These are phyloP conservation scores for Catalaphyllia jardinei DNA, from an alignment of 64 coral and sea anemone species.

Conservation along the genomic window DNA sequence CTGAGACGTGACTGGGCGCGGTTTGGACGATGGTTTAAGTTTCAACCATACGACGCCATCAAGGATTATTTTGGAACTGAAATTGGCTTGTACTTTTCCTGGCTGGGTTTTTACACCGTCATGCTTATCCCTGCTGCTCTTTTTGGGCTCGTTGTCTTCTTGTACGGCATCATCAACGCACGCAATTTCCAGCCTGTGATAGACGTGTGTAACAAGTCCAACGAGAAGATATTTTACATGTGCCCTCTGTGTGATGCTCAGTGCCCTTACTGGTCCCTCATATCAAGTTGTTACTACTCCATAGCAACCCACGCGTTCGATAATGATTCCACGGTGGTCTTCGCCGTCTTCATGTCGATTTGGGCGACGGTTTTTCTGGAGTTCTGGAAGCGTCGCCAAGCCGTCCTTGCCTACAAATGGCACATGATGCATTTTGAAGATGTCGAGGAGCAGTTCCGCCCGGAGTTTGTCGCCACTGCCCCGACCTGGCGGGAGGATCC, in stretches of 20 bases:
- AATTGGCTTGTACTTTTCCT: constrained; percentile 94
- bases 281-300: constrained; percentile 66
- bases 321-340: constrained; percentile 83
- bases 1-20: constrained; percentile 86
- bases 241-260: constrained; percentile 92
- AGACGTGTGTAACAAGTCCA: constrained; percentile 87
- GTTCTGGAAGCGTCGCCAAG: constrained; percentile 96
- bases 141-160: constrained; percentile 83
- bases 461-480: constrained; percentile 77
- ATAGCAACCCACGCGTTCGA: constrained; percentile 77
- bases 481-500: constrained; percentile 68
- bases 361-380: constrained; percentile 98
- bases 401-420: constrained; percentile 92
- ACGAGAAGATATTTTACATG: constrained; percentile 91
- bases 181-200: constrained; percentile 67
- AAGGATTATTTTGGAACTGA: constrained; percentile 93
- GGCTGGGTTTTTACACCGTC: constrained; percentile 94
- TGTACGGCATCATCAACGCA: constrained; percentile 76
- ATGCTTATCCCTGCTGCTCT: constrained; percentile 93
- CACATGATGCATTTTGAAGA: constrained; percentile 94
- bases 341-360: constrained; percentile 94
- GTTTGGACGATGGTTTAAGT: constrained; percentile 89
- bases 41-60: constrained; percentile 93
- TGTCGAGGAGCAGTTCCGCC: constrained; percentile 86
- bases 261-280: constrained; percentile 86